phyloP scores from a whole-genome alignment of 2,797 vertebrate species.

The Epinephelus coioides region DNA sequence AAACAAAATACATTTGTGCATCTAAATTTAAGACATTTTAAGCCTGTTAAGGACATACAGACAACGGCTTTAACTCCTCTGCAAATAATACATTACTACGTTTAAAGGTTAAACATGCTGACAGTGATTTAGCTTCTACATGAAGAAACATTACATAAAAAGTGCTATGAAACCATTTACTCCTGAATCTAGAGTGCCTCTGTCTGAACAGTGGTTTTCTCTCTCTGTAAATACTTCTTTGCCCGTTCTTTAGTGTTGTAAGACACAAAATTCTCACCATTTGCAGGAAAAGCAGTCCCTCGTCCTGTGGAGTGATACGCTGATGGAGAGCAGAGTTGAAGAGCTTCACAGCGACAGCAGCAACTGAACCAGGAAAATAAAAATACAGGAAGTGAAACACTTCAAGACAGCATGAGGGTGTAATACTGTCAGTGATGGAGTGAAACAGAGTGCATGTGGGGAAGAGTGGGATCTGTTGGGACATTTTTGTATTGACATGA shows the following conservation, averaged over 20 bases:
- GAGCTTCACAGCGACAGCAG: conserved; percentile 5
- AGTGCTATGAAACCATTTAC: neutral
- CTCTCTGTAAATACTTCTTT: neutral
- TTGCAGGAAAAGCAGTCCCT: conserved; percentile 20
- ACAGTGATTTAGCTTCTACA: neutral
- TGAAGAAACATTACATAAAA: neutral
- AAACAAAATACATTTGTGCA: neutral
- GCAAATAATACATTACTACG: neutral
- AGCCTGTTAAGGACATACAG: neutral
- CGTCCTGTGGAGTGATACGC: neutral
- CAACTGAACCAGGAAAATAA: neutral
- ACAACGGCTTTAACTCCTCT: neutral
- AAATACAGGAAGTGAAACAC: conserved; percentile 63
- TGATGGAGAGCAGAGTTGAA: conserved; percentile 1
- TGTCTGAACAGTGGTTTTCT: neutral
- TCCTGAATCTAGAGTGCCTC: neutral
- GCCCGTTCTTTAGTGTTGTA: neutral
- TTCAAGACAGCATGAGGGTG: neutral
- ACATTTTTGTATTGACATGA: too few species aligned
- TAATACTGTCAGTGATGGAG: neutral
- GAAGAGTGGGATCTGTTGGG: too few species aligned
- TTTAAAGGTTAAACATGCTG: neutral
- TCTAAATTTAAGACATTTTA: neutral
- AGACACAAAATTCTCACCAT: conserved; percentile 63
- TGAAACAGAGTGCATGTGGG: neutral